phyloP scores from a whole-genome alignment of 2,888 invertebrate species.

The Oxystoma pomonae region DNA sequence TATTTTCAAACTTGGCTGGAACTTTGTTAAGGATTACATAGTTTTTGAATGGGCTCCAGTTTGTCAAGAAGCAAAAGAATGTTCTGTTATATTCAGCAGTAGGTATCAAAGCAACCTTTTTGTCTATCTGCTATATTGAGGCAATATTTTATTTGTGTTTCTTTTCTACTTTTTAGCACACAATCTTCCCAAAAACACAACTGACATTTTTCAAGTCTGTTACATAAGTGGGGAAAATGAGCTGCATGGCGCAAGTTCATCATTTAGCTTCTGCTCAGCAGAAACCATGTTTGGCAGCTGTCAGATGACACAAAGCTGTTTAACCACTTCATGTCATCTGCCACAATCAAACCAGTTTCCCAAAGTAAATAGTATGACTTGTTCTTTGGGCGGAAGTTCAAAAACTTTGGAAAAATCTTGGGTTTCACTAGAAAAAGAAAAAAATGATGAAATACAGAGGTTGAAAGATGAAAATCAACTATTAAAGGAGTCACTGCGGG shows the following conservation, averaged over 20 bases:
- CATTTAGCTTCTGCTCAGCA: constrained; percentile 37
- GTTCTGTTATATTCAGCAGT: constrained; percentile 38
- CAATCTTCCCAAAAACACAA: constrained; percentile 36
- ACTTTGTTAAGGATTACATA: constrained; percentile 41
- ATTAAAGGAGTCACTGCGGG: constrained; percentile 31
- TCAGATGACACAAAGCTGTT: background rate
- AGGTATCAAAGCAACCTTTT: too few species aligned
- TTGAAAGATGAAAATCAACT: constrained; percentile 37
- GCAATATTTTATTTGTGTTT: constrained; percentile 1
- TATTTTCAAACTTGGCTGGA: constrained; percentile 44
- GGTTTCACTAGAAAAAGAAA: constrained; percentile 5
- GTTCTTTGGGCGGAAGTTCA: background rate
- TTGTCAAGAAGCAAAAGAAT: constrained; percentile 11
- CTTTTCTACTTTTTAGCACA: constrained; percentile 37
- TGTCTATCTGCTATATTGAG: background rate
- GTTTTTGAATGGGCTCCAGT: constrained; percentile 42
- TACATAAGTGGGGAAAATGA: constrained; percentile 42
- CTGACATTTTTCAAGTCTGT: constrained; percentile 42
- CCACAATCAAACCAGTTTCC: background rate
- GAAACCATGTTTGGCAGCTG: background rate
- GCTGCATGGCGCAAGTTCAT: constrained; percentile 41
- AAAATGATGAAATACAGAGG: constrained; percentile 26
- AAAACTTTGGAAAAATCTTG: constrained; percentile 5
- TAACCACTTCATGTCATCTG: background rate
- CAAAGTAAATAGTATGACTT: background rate